Evolutionary conservation across 2,888 invertebrate species (phyloP).

Genomic region (Mycogona germanica): DNA sequence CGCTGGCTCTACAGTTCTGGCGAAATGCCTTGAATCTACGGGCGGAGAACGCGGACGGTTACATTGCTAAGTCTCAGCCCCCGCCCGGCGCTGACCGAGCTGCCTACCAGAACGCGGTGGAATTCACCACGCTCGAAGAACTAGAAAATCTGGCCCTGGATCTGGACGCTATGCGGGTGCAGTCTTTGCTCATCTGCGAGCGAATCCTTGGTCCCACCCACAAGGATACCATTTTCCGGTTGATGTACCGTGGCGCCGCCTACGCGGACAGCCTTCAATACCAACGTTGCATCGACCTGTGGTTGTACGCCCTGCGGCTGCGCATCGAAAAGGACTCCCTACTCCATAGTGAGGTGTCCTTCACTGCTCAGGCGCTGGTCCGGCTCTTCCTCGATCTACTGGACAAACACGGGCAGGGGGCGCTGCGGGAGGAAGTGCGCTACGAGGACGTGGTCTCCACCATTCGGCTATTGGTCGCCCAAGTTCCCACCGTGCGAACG

Average conservation of each 20-base stretch:
- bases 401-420: constrained; percentile 31
- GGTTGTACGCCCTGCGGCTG: constrained; percentile 69
- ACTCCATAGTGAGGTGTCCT: constrained; percentile 63
- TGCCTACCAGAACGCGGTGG: constrained; percentile 53
- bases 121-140: constrained; percentile 60
- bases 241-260: constrained; percentile 49
- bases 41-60: constrained; percentile 27
- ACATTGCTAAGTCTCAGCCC: constrained; percentile 23
- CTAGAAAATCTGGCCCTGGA: constrained; percentile 57
- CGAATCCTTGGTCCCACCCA: constrained; percentile 73
- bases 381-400: constrained; percentile 54
- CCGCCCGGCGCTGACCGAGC: constrained; percentile 41
- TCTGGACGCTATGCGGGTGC: constrained; percentile 71
- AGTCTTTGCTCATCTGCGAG: constrained; percentile 76
- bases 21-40: constrained; percentile 58
- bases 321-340: constrained; percentile 63
- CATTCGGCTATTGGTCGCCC: constrained; percentile 51
- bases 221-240: constrained; percentile 66
- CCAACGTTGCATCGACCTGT: constrained; percentile 74
- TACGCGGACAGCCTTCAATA: constrained; percentile 45
- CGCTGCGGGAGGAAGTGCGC: constrained; percentile 39
- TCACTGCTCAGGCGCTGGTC: constrained; percentile 73
- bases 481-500: constrained; percentile 42
- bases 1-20: constrained; percentile 59
- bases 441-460: constrained; percentile 58